A percentile compares a stretch with the other conserved stretches of the same genome.
phyloP scores from a whole-genome alignment of 2,888 invertebrate genomes.

The Apamea crenata region DNA sequence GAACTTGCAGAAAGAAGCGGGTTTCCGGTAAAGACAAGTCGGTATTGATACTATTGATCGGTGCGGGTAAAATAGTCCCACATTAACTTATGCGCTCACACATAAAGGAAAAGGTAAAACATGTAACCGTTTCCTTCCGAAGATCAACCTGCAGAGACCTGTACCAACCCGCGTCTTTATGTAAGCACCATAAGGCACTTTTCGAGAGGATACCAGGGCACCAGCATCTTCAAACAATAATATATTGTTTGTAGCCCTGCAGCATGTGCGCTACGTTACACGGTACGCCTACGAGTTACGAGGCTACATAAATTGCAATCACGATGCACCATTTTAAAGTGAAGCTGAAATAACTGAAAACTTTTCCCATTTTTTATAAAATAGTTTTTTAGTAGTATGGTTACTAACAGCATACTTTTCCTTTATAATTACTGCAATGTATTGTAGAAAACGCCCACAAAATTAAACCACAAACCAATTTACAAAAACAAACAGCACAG shows the following conservation, averaged over 20 bases:
- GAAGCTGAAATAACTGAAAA: not conserved
- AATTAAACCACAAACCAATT: conserved; percentile 12
- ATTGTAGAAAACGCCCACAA: not conserved
- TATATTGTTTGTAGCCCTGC: not conserved
- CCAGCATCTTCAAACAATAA: not conserved
- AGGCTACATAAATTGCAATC: not conserved
- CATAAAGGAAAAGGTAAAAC: no score
- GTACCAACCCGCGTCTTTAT: no score
- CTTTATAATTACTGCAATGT: not conserved
- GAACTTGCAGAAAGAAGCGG: no score
- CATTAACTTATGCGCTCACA: no score
- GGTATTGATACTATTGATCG: no score
- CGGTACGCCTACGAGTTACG: not conserved
- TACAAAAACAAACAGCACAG: conserved; percentile 29
- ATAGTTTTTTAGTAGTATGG: not conserved
- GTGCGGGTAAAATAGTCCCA: no score
- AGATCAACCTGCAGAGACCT: no score
- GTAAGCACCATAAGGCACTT: no score
- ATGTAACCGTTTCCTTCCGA: no score
- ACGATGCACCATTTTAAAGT: not conserved
- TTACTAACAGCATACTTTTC: not conserved
- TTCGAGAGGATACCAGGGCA: not conserved
- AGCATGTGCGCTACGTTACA: not conserved
- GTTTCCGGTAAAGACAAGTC: no score
- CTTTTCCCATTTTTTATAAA: not conserved